Conservation (phyloP, 2,797 vertebrate species). For the Microctenopoma steveboyesi region DNA sequence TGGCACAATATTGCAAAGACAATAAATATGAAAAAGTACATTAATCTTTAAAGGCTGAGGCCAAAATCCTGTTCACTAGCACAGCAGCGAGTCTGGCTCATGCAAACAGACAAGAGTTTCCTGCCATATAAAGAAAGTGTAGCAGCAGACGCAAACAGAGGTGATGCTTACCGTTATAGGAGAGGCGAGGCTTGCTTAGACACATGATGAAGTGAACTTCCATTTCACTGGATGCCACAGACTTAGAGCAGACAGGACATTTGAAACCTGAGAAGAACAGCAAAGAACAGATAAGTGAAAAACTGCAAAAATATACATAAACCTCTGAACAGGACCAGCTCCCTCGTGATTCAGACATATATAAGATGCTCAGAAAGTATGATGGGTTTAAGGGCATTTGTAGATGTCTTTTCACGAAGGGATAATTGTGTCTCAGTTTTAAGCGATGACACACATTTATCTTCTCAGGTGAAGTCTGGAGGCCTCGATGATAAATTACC, state of each 20-base stretch:
- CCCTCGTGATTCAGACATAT: background rate
- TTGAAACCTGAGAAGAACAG: constrained; percentile 90
- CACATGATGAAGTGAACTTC: constrained; percentile 99
- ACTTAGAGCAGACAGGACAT: constrained; percentile 99
- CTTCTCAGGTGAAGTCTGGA: constrained; percentile 13
- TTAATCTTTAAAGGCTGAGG: background rate
- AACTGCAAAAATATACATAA: background rate
- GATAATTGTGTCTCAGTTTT: constrained; percentile 17
- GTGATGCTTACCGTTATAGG: constrained; percentile 92
- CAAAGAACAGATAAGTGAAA: constrained; percentile 8
- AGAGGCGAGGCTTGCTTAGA: constrained; percentile 99
- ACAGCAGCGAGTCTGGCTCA: background rate
- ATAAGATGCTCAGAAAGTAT: background rate
- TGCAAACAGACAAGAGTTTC: background rate
- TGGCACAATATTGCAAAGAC: constrained; percentile 2
- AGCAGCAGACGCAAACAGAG: constrained; percentile 3
- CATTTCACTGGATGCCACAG: constrained; percentile 98
- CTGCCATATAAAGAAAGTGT: too few relatives aligned
- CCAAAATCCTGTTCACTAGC: constrained; percentile 6
- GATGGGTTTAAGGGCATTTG: background rate
- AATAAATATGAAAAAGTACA: constrained; percentile 7
- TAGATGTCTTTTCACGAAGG: background rate
- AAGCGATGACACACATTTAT: constrained; percentile 11
- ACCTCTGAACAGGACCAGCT: background rate
- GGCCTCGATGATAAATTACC: constrained; percentile 38